These are phyloP conservation scores for Oncorhynchus gorbuscha DNA, from an alignment of 2,113 vertebrate genomes.

Conservation along the genomic window DNA sequence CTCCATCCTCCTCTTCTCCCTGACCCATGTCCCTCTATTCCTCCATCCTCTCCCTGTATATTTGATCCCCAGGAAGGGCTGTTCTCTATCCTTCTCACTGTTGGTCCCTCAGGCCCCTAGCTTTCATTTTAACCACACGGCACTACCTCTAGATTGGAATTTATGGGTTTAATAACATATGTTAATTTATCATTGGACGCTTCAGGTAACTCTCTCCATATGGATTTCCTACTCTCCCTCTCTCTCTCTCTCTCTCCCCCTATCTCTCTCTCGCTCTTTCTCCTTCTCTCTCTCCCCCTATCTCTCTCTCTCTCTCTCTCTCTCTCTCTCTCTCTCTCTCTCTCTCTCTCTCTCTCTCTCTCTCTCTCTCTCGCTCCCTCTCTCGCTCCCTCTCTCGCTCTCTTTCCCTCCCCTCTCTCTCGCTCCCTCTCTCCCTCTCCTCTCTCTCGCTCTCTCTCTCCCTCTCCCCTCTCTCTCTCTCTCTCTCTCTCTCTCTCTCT, in stretches of 20 bases:
- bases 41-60: background rate
- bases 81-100: background rate
- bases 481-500: too few relatives aligned
- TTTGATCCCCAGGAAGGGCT: slow-evolving; percentile 2
- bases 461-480: too few relatives aligned
- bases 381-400: too few relatives aligned
- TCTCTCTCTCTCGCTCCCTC: too few relatives aligned
- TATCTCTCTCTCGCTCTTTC: too few relatives aligned
- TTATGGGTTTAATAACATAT: slow-evolving; percentile 47
- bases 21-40: too few relatives aligned
- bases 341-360: too few relatives aligned
- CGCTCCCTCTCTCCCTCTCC: rapidly evolving
- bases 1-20: background rate
- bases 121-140: slow-evolving; percentile 11
- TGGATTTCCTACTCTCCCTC: background rate
- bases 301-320: too few relatives aligned
- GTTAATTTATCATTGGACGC: slow-evolving; percentile 34
- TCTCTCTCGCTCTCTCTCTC: too few relatives aligned
- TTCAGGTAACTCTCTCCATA: background rate
- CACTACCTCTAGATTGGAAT: slow-evolving; percentile 19
- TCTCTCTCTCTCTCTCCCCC: too few relatives aligned
- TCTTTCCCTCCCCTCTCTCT: too few relatives aligned
- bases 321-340: too few relatives aligned
- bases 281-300: rapidly evolving
- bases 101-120: slow-evolving; percentile 14